Evolutionary conservation across 35 echinoderm and acorn worm species (phyloP), one percentile per base, ranked within the genome.

Genomic region (Ptychodera flava): DNA sequence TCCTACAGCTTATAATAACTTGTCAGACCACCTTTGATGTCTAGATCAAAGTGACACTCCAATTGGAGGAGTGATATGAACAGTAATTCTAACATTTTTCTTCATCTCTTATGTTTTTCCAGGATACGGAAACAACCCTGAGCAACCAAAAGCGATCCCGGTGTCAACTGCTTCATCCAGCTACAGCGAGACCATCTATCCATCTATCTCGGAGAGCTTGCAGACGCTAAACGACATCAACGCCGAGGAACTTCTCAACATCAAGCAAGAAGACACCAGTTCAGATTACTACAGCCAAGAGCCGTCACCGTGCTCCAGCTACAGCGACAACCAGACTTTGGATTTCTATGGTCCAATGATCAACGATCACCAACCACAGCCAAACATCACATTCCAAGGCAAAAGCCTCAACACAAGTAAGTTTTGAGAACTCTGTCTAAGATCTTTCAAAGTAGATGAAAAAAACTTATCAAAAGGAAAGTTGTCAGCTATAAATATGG

Each of bases 141-240:
- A 98, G 52, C 92, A 94, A 86, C 95, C 95, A 35, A 92, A 98
- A 80, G 95, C 95, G 31, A 92, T 98, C 30, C 95, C 95, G 2
- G 95, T 98, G 29, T 94, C 95, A 10, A 64, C 6, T 64, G 82
- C 90, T 1, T 79, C 88, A 36, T 86, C 92, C 52, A 87, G 78
- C 84, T 93, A 90, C 92, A 90, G 89, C 78, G 90, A 91, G 31
- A 36, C 33, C 37, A 92, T 92, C 37, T 86, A 94, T 84, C 93
- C 88, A 81, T 90, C 91, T 33, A 90, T 98, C 1, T 94, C 95
- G 0, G 95, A 98, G 77, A 94, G 92, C n/a, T 88, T 98, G 14
- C 95, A 98, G 83, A 98, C 95, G 15, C 93, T 98, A 33, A 99
- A 93, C 79, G 96, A 99, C 79, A 92, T 99, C 90, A 99, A 93